Percentiles rank a stretch among this genome's conserved stretches.
These are phyloP conservation scores for Ctenicera cuprea DNA, from an alignment of 2,888 invertebrate species.

Conservation along the genomic window DNA sequence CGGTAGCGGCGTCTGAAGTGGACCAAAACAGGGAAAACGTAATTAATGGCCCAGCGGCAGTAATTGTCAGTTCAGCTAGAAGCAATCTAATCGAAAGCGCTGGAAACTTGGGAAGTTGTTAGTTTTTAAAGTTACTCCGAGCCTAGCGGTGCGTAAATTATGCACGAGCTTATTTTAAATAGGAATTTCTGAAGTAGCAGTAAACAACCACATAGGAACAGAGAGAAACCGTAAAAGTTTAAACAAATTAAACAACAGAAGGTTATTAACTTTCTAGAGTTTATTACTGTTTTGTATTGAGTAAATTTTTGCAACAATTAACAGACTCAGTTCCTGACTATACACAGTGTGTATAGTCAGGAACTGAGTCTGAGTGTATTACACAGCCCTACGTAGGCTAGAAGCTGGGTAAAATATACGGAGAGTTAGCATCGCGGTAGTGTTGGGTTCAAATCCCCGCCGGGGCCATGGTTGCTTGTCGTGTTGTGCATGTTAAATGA, in stretches of 20 bases:
- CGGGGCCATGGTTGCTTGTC: too few relatives aligned
- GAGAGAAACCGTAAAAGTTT: not conserved
- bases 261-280: conserved; percentile 1
- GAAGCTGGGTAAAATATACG: too few relatives aligned
- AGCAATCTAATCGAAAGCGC: conserved; percentile 60
- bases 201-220: conserved; percentile 32
- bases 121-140: conserved; percentile 57
- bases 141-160: conserved; percentile 50
- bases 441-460: too few relatives aligned
- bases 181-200: conserved; percentile 41
- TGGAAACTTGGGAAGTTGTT: conserved; percentile 58
- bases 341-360: too few relatives aligned
- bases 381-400: too few relatives aligned
- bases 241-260: conserved; percentile 5
- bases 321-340: too few relatives aligned
- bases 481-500: too few relatives aligned
- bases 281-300: not conserved
- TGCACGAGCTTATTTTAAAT: conserved; percentile 47
- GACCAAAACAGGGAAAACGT: conserved; percentile 59
- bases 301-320: too few relatives aligned
- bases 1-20: conserved; percentile 51
- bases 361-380: too few relatives aligned
- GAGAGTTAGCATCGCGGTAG: too few relatives aligned
- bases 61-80: conserved; percentile 61
- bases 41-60: conserved; percentile 60